phyloP scores from a whole-genome alignment of 2,888 invertebrate species.

The Lordiphosa andalusiaca region DNA sequence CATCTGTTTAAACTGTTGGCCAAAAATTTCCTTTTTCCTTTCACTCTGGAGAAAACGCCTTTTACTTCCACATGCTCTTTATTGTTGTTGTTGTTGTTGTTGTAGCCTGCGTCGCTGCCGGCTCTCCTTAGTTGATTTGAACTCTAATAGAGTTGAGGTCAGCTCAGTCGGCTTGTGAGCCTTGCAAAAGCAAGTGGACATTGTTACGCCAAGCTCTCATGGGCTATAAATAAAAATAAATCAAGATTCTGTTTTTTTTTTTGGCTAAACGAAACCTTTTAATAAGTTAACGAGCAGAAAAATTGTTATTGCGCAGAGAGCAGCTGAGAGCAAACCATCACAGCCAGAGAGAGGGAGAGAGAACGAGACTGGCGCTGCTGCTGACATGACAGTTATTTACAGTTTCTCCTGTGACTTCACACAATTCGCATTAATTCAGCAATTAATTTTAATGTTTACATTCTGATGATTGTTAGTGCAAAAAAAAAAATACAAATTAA shows the following conservation, averaged over 20 bases:
- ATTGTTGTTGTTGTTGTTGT: slow-evolving; percentile 5
- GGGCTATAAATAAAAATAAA: slow-evolving; percentile 52
- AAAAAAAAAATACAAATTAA: slow-evolving; percentile 15
- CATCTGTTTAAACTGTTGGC: slow-evolving; percentile 25
- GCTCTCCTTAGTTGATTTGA: slow-evolving; percentile 21
- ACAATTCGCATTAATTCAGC: slow-evolving; percentile 61
- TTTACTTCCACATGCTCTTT: slow-evolving; percentile 48
- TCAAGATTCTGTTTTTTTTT: slow-evolving; percentile 31
- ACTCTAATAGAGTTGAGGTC: slow-evolving; percentile 9
- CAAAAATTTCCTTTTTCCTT: slow-evolving; percentile 48
- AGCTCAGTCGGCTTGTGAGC: slow-evolving; percentile 40
- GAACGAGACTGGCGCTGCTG: slow-evolving; percentile 7
- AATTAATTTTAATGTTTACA: slow-evolving; percentile 51
- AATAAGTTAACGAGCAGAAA: slow-evolving; percentile 25
- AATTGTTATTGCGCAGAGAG: slow-evolving; percentile 45
- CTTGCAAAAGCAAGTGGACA: slow-evolving; percentile 44
- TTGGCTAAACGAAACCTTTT: slow-evolving; percentile 17
- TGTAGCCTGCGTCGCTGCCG: slow-evolving; percentile 7
- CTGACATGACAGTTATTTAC: slow-evolving; percentile 37
- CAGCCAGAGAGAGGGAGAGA: slow-evolving; percentile 12
- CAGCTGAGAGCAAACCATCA: slow-evolving; percentile 21
- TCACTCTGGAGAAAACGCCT: slow-evolving; percentile 67
- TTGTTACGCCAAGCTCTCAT: slow-evolving; percentile 50
- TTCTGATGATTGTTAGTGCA: slow-evolving; percentile 21
- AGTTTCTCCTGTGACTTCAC: slow-evolving; percentile 57